phyloP scores from a whole-genome alignment of 2,113 vertebrate species.

The Neofelis nebulosa region DNA sequence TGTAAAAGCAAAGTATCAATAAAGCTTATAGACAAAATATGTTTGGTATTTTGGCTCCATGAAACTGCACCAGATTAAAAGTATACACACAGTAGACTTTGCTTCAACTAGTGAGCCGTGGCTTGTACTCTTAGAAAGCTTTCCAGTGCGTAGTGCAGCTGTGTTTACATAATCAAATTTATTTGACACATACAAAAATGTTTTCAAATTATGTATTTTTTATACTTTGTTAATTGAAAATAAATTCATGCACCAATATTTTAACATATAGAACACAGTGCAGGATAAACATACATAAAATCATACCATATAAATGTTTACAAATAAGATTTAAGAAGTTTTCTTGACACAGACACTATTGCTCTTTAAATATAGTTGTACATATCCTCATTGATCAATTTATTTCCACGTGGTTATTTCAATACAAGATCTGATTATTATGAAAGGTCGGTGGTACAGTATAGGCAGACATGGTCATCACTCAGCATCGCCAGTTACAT shows the following conservation, averaged over 20 bases:
- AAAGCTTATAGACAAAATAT: constrained; percentile 94
- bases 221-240: constrained; percentile 81
- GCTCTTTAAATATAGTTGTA: constrained; percentile 81
- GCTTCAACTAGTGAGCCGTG: background rate
- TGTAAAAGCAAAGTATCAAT: constrained; percentile 96
- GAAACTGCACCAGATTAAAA: constrained; percentile 28
- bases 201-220: constrained; percentile 71
- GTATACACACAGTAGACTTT: background rate
- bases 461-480: constrained; percentile 80
- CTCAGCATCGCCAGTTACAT: constrained; percentile 70
- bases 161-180: constrained; percentile 73
- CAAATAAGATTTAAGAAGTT: constrained; percentile 67
- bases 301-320: constrained; percentile 81
- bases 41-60: constrained; percentile 70
- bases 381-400: constrained; percentile 63
- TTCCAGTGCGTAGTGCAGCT: background rate
- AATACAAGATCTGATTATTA: constrained; percentile 68
- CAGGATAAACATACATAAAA: constrained; percentile 79
- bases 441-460: constrained; percentile 80
- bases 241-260: constrained; percentile 88
- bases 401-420: constrained; percentile 68
- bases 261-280: constrained; percentile 85
- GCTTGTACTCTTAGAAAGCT: background rate
- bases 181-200: constrained; percentile 74
- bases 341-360: constrained; percentile 83